Conservation (phyloP, 2,888 invertebrate genomes). For the Anarsia innoxiella region DNA sequence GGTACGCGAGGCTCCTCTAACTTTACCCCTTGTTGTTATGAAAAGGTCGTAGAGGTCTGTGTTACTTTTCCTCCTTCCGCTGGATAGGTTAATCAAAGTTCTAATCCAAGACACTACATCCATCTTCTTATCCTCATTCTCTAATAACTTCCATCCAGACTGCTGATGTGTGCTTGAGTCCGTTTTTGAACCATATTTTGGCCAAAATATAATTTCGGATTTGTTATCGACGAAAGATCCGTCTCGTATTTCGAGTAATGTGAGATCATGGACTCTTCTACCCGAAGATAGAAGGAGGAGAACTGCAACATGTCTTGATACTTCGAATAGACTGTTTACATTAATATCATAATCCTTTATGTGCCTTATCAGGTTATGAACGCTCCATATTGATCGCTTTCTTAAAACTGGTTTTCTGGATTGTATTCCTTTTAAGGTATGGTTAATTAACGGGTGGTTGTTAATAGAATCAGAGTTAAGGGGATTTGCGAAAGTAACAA, state of each 20-base stretch:
- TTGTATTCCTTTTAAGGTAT: neutral
- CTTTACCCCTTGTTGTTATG: constrained; percentile 8
- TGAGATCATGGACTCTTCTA: constrained; percentile 17
- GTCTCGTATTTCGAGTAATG: constrained; percentile 3
- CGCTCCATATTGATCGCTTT: neutral
- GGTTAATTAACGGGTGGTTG: neutral
- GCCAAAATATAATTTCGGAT: neutral
- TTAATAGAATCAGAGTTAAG: neutral
- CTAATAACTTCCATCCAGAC: neutral
- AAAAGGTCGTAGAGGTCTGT: neutral
- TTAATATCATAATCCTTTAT: neutral
- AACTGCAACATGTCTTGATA: constrained; percentile 7
- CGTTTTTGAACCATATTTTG: neutral
- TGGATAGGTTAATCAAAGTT: neutral
- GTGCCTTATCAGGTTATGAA: neutral
- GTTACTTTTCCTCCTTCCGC: neutral
- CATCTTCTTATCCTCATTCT: neutral
- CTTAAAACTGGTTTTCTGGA: neutral
- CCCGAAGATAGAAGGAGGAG: constrained; percentile 16
- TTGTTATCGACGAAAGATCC: constrained; percentile 4
- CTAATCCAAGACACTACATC: constrained; percentile 1
- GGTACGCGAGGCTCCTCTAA: constrained; percentile 4
- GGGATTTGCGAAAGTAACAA: neutral
- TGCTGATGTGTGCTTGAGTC: neutral
- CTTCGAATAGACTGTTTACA: constrained; percentile 4